Percentiles rank a stretch among this genome's conserved stretches.
These are phyloP conservation scores for Galagoides demidoff DNA, from an alignment of 2,797 vertebrate species.

Conservation along the genomic window DNA sequence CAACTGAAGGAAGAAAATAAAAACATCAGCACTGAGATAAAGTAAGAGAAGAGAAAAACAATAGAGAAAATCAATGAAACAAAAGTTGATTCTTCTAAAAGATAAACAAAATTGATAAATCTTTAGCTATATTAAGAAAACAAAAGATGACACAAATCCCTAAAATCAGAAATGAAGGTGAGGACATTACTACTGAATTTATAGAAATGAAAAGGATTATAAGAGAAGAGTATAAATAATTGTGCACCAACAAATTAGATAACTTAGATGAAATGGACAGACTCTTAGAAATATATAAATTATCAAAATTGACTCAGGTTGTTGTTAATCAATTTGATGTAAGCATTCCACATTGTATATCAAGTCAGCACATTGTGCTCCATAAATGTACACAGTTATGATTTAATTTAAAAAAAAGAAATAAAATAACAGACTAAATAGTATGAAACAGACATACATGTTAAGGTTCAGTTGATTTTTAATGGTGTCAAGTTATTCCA, in stretches of 20 bases:
- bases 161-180: slow-evolving; percentile 5
- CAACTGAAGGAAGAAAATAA: not conserved
- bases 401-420: no score
- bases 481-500: not conserved
- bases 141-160: not conserved
- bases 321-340: no score
- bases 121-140: not conserved
- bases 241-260: not conserved
- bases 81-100: not conserved
- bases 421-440: not conserved
- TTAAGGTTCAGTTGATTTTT: not conserved
- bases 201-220: not conserved
- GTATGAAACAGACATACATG: not conserved
- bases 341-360: no score
- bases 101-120: not conserved
- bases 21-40: not conserved
- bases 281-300: no score
- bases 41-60: not conserved
- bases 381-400: no score
- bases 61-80: not conserved
- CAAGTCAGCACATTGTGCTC: no score
- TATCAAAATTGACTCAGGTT: no score
- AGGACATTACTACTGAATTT: not conserved
- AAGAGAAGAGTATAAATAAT: not conserved
- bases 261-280: not conserved